Evolutionary conservation across 2,797 vertebrate species (phyloP).

Genomic region (Neosalanx taihuensis): DNA sequence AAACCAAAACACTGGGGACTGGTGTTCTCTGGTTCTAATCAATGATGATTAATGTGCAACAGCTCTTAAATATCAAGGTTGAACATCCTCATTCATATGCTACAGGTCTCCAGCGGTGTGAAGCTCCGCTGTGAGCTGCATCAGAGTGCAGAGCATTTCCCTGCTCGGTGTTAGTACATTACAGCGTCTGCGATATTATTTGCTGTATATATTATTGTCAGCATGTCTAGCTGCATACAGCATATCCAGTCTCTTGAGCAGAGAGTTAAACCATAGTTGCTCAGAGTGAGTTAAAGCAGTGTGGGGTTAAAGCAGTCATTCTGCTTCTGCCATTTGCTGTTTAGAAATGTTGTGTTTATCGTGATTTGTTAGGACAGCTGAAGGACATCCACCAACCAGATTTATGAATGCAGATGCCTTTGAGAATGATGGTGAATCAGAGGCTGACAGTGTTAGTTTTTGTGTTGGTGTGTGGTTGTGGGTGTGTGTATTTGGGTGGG

Average conservation of each 20-base stretch:
- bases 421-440: neutral
- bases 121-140: neutral
- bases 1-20: conserved; percentile 20
- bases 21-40: conserved; percentile 38
- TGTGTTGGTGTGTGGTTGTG: neutral
- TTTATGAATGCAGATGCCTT: too few species aligned
- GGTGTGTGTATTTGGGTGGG: neutral
- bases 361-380: neutral
- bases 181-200: neutral
- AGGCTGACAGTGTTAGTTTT: neutral
- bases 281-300: neutral
- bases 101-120: neutral
- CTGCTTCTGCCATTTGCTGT: neutral
- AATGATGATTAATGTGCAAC: conserved; percentile 42
- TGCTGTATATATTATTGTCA: neutral
- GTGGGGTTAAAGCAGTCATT: neutral
- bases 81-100: conserved; percentile 35
- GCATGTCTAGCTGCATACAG: too few species aligned
- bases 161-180: neutral
- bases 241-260: too few species aligned
- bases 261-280: neutral
- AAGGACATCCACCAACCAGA: neutral
- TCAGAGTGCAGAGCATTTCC: neutral
- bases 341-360: neutral
- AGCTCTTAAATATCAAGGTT: conserved; percentile 45